A percentile compares a stretch with the other conserved stretches of the same genome.
Conservation (phyloP, 2,797 vertebrate species). For the Ctenochaetus hawaiiensis region DNA sequence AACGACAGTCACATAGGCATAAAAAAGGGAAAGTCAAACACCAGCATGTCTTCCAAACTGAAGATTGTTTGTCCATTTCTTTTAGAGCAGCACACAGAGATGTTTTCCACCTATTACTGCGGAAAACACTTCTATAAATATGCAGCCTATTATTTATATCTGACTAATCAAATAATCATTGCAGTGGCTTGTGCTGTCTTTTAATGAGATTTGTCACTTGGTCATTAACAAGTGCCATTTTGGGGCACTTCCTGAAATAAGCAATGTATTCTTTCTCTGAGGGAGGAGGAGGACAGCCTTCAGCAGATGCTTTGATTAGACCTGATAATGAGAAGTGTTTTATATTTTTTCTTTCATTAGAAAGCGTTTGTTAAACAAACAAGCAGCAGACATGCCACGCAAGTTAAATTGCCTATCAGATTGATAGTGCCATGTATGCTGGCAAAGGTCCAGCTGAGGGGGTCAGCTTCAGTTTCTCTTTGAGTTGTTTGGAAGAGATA, state of each 20-base stretch:
- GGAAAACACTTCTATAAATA: too few relatives aligned
- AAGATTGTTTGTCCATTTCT: too few relatives aligned
- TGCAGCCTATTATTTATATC: background rate
- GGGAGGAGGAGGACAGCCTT: too few relatives aligned
- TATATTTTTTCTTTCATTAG: background rate
- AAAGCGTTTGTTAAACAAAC: background rate
- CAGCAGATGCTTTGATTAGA: background rate
- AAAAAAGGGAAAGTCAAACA: too few relatives aligned
- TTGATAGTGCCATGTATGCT: background rate
- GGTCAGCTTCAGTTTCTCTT: constrained; percentile 25
- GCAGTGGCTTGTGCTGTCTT: background rate
- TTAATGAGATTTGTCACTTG: background rate
- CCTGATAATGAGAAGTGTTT: background rate
- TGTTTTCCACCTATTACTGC: too few relatives aligned
- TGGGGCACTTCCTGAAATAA: background rate
- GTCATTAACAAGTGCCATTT: background rate
- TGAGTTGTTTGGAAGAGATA: constrained; percentile 42
- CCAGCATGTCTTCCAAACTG: too few relatives aligned
- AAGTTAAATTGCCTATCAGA: background rate
- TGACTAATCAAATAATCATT: background rate
- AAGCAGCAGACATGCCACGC: background rate
- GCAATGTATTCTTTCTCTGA: too few relatives aligned
- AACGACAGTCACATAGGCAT: too few relatives aligned
- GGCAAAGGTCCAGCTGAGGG: constrained; percentile 11
- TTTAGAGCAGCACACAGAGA: background rate